Conservation (phyloP, 1,140 invertebrate genomes). For the Aphidius ervi region DNA sequence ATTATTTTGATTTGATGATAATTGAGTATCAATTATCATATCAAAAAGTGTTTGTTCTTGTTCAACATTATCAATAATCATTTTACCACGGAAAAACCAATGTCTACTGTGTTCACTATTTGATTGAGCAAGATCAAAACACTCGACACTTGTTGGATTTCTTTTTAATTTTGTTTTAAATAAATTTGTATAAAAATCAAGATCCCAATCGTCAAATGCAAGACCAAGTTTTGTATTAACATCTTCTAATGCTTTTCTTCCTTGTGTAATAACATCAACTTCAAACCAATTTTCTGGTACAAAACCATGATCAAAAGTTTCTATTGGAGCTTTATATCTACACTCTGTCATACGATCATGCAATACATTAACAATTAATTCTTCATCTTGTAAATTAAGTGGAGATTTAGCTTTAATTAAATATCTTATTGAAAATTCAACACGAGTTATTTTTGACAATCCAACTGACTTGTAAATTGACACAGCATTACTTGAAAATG, state of each 20-base stretch:
- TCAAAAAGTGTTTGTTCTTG: conserved; percentile 80
- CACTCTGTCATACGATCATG: conserved; percentile 84
- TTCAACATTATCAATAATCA: conserved; percentile 79
- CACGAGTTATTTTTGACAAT: conserved; percentile 65
- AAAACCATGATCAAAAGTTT: conserved; percentile 69
- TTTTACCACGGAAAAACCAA: conserved; percentile 91
- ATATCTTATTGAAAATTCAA: conserved; percentile 82
- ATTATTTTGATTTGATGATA: conserved; percentile 84
- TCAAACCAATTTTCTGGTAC: conserved; percentile 73
- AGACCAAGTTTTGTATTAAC: conserved; percentile 81
- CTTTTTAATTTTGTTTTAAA: conserved; percentile 78
- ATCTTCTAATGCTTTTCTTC: conserved; percentile 73
- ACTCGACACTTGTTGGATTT: conserved; percentile 96
- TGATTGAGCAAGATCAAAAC: conserved; percentile 97
- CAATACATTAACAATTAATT: conserved; percentile 58
- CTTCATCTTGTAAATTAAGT: conserved; percentile 43
- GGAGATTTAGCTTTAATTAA: conserved; percentile 56
- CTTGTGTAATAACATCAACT: conserved; percentile 75
- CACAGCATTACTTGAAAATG: conserved; percentile 92
- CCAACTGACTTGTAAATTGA: conserved; percentile 86
- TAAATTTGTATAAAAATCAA: conserved; percentile 79
- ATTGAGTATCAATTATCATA: conserved; percentile 89
- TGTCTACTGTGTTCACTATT: conserved; percentile 93
- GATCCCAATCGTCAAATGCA: conserved; percentile 84
- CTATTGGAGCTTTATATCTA: conserved; percentile 66